A percentile compares a stretch with the other conserved stretches of the same genome.
These are phyloP conservation scores for Manacus vitellinus DNA, from an alignment of 2,113 vertebrate species.

Conservation along the genomic window DNA sequence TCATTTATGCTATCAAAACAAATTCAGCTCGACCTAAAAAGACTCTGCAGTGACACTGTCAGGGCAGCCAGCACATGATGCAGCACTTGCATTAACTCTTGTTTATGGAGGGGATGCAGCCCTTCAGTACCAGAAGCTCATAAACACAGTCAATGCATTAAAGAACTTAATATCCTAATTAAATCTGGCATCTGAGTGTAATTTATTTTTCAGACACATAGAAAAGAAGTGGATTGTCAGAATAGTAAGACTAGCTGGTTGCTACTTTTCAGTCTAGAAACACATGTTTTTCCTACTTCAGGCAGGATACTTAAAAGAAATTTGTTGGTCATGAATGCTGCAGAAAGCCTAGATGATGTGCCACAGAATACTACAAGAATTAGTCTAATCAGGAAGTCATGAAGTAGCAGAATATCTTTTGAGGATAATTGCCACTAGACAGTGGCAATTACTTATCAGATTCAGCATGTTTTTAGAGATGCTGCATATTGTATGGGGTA, in stretches of 20 bases:
- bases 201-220: neutral
- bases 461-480: neutral
- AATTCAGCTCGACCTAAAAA: neutral
- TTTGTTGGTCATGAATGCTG: neutral
- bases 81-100: neutral
- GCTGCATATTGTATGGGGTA: rapidly evolving
- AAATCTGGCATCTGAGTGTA: neutral
- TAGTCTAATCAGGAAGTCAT: neutral
- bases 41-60: neutral
- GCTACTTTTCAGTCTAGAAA: neutral
- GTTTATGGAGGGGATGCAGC: neutral
- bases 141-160: neutral
- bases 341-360: neutral
- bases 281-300: neutral
- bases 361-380: neutral
- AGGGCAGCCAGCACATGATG: neutral
- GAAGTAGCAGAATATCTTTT: neutral
- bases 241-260: neutral
- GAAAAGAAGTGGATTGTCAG: neutral
- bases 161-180: neutral
- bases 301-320: neutral
- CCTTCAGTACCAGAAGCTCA: neutral
- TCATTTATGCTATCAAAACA: neutral
- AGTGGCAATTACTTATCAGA: neutral
- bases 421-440: neutral